These are phyloP conservation scores for Brassicogethes aeneus DNA, from an alignment of 2,888 invertebrate genomes.

Conservation along the genomic window DNA sequence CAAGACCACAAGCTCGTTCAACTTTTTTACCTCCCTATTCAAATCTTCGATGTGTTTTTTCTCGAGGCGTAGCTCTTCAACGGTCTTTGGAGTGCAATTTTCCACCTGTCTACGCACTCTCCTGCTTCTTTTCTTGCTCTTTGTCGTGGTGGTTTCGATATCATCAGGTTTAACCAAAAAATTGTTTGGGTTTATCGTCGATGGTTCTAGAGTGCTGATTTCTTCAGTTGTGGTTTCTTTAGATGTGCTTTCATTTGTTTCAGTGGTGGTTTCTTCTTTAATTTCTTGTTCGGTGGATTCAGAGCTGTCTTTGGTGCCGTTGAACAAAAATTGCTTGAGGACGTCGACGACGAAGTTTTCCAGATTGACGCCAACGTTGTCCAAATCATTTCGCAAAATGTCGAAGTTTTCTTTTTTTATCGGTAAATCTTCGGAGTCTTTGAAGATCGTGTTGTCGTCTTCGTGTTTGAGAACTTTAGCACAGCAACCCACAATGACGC, in stretches of 20 bases:
- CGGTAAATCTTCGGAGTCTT: too few relatives aligned
- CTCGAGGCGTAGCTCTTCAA: slow-evolving; percentile 14
- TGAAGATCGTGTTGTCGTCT: too few relatives aligned
- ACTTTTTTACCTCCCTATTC: slow-evolving; percentile 30
- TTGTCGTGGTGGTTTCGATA: not conserved
- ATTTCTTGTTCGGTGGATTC: too few relatives aligned
- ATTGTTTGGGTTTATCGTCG: not conserved
- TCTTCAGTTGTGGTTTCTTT: slow-evolving; percentile 5
- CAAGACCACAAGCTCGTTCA: slow-evolving; percentile 29
- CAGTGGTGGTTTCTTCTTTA: not conserved
- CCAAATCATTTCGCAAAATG: slow-evolving; percentile 4
- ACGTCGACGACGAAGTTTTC: slow-evolving; percentile 8
- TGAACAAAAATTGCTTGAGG: not conserved
- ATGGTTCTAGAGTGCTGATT: slow-evolving; percentile 2
- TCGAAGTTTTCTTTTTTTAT: not conserved
- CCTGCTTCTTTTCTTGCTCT: not conserved
- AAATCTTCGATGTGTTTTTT: slow-evolving; percentile 23
- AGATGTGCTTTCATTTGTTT: not conserved
- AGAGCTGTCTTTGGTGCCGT: not conserved
- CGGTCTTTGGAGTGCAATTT: slow-evolving; percentile 8
- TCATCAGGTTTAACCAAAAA: too few relatives aligned
- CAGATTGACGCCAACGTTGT: slow-evolving; percentile 7
- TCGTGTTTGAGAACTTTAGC: too few relatives aligned
- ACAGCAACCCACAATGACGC: too few relatives aligned
- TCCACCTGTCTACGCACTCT: not conserved